A percentile compares a stretch with the other conserved stretches of the same genome.
Conservation (phyloP, 37 sponge, comb jelly and placozoan species). For the Beroe ovata region DNA sequence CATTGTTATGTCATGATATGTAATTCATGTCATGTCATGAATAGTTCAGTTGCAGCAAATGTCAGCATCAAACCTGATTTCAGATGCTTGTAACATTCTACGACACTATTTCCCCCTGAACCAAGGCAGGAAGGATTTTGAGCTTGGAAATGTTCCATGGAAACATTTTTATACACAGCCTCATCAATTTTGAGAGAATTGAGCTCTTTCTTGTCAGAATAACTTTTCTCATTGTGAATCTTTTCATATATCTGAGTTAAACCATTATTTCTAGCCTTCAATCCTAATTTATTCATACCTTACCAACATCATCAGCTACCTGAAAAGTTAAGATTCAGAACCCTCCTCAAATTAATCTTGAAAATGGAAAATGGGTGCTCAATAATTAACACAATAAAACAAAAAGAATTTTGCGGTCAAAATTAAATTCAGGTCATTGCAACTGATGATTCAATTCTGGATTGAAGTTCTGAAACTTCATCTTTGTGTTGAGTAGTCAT, state of each 20-base stretch:
- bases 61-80: constrained; percentile 5
- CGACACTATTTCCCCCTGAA: constrained; percentile 21
- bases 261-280: background rate
- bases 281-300: background rate
- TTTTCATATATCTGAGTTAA: background rate
- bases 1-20: too few relatives aligned
- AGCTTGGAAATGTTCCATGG: constrained; percentile 20
- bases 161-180: background rate
- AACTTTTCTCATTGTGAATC: background rate
- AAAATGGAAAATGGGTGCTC: background rate
- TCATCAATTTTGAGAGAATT: constrained; percentile 32
- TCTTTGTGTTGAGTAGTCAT: constrained; percentile 61
- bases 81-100: constrained; percentile 38
- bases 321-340: background rate
- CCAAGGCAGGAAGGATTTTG: constrained; percentile 13
- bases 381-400: too few relatives aligned
- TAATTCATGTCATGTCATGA: too few relatives aligned
- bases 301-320: background rate
- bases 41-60: too few relatives aligned
- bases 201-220: background rate
- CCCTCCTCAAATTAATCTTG: background rate
- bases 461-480: constrained; percentile 2
- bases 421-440: constrained; percentile 23
- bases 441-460: background rate
- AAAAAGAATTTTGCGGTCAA: too few relatives aligned